These are phyloP conservation scores for Pristiophorus japonicus DNA, from an alignment of 2,113 vertebrate species.

Conservation along the genomic window DNA sequence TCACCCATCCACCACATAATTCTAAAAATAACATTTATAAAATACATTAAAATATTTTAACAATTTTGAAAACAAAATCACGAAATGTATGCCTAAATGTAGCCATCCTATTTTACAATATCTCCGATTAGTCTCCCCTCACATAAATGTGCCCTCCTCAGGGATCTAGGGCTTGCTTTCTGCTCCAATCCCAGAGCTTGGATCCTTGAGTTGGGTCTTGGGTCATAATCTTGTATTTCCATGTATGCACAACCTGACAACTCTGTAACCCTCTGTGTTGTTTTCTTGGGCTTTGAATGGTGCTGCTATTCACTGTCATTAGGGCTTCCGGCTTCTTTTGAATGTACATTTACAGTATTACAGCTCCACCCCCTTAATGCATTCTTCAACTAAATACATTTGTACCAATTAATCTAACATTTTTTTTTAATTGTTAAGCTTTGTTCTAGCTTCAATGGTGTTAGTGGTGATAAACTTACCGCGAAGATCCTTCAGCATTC, in stretches of 20 bases:
- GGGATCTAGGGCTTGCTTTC: not conserved
- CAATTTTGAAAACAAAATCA: not conserved
- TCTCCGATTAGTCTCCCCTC: not conserved
- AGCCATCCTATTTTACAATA: not conserved
- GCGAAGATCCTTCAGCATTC: not conserved
- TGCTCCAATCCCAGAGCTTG: not conserved
- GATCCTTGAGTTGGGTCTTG: not conserved
- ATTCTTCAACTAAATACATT: not conserved
- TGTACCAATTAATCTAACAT: not conserved
- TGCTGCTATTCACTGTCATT: not conserved
- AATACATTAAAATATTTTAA: not conserved
- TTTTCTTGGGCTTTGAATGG: not conserved
- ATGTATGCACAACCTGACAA: not conserved
- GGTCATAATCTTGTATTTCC: not conserved
- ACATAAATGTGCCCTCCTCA: not conserved
- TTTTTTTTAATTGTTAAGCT: not conserved
- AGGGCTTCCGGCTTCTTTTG: not conserved
- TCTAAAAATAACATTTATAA: not conserved
- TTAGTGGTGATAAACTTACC: not conserved
- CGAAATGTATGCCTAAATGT: not conserved
- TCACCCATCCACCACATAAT: too few species aligned
- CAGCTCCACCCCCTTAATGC: not conserved
- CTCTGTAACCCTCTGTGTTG: not conserved
- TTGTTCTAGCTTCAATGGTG: not conserved
- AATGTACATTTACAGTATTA: not conserved